Evolutionary conservation across 2,888 invertebrate genomes (phyloP).

Genomic region (Ichneumoninae sp.): DNA sequence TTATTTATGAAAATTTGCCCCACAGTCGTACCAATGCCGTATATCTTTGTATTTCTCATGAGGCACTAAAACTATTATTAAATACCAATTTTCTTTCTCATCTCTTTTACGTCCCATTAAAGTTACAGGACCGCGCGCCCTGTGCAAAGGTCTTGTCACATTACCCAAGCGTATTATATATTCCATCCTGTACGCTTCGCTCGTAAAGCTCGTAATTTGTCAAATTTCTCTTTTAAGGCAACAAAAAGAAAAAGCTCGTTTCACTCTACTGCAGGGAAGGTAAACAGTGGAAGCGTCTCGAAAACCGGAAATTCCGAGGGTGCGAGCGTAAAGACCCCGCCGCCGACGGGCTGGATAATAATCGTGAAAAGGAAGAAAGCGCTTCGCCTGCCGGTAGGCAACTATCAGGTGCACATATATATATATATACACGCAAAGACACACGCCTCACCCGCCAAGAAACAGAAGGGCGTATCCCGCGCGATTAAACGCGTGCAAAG

Average conservation of each 20-base stretch:
- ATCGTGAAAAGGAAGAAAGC: slow-evolving; percentile 51
- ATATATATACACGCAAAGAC: background rate
- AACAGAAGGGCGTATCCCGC: background rate
- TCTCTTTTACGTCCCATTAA: background rate
- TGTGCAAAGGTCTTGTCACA: background rate
- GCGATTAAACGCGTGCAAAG: background rate
- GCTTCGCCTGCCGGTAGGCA: slow-evolving; percentile 20
- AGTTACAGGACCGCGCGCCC: background rate
- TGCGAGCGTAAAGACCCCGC: slow-evolving; percentile 31
- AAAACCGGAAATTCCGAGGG: slow-evolving; percentile 22
- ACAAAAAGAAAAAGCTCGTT: background rate
- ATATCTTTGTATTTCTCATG: background rate
- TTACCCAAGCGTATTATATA: background rate
- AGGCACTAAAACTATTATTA: background rate
- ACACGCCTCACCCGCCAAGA: background rate
- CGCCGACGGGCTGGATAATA: slow-evolving; percentile 41
- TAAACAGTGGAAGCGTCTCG: slow-evolving; percentile 15
- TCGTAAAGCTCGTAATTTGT: background rate
- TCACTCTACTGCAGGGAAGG: background rate
- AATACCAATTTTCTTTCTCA: background rate
- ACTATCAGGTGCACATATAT: slow-evolving; percentile 1
- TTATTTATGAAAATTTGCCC: background rate
- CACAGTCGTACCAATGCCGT: background rate
- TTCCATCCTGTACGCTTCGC: background rate
- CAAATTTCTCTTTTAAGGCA: background rate